Base-by-base conservation (phyloP, 2,797 vertebrate species). In the Neosilurus mollespiculum region DNA sequence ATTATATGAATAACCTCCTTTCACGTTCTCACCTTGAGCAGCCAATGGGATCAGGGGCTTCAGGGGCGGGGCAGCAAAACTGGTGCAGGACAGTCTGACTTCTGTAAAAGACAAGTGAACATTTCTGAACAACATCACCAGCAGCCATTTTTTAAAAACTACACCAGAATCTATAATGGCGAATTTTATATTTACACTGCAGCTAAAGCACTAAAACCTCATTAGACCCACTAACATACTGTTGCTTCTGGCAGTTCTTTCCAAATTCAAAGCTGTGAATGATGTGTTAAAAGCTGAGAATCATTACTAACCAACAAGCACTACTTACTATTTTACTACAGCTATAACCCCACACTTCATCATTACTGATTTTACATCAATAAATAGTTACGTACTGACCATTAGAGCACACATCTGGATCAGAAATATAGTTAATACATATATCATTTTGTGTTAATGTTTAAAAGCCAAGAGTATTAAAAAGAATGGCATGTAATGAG, bases 71-170 rank as follows among this genome's bases (percentile, higher is more conserved):
- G 90, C 98, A 99, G 91, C 98, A 99, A 92, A 99, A 99, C 91
- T 99, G 98, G 92, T 99, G 98, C 91, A 99, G 95, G 90, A 99
- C 97, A 0, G 95, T 99, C 93, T 99, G 96, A 88, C 96, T 99
- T 93, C 98, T 99, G 94, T 37, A 78, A 85, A 87, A 81, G 69
- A 85, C 78, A 81, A 67, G 61, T 34, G 16, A 9, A 83, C 7
- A 80, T 72, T 51, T 20, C 14, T 75, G 7, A 79, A 79, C 10
- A 80, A 80, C 22, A 62, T 70, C 66, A 34, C 8, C 22, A 53
- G 20, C 54, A 22, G 4, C 8, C 9, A 11, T 22, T 6, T 59
- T 59, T 58, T 11, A 18, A n/a, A n/a, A 43, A 2, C 11, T n/a
- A 22, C 15, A 2, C 11, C 51, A 18, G 12, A 7, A 2, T 76